Base-by-base conservation (phyloP, 2,888 invertebrate species). In the Trachelus iudaicus region DNA sequence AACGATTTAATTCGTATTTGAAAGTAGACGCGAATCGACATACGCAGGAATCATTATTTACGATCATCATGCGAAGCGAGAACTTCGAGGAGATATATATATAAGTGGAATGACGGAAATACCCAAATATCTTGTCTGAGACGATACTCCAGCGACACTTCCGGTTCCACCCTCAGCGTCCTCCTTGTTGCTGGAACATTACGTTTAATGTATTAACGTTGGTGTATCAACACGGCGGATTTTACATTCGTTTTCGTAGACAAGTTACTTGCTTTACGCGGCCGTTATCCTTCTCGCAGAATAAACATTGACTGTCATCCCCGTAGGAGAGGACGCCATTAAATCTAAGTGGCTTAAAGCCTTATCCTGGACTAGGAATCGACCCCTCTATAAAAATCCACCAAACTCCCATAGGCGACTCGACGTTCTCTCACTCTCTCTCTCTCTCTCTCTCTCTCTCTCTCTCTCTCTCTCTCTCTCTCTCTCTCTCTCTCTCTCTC, bases 311-410 rank as follows among this genome's bases (percentile, higher is more conserved):
- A 23, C 56, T 56, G 56, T 23, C 56, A 23, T 56, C 56, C 56
- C 23, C 56, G 9, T 56, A 56, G 71, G 71, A 34, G 31, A 23
- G 71, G 71, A 31, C 84, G 86, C 89, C 86, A 89, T 90, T 89
- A 89, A 89, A 89, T 89, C 88, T 89, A 89, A 89, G 88, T 89
- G 89, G 90, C 89, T 90, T 88, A 89, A 87, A 85, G 87, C 84
- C 86, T 87, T 87, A 87, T 56, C 56, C 56, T 23, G 56, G 56
- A 23, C 56, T 34, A 34, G 31, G 71, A 71, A 71, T 71, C 13
- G 88, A 88, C 86, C 88, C 86, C 83, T 85, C 86, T 79, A 89
- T 90, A 88, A 90, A 90, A 90, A 88, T 86, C 85, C 84, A 87
- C 86, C 86, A 87, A 89, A 90, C 90, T 56, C 56, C 56, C 4